Percentiles rank a stretch among this genome's conserved stretches.
These are phyloP conservation scores for Pogonophryne albipinna DNA, from an alignment of 2,797 vertebrate genomes.

Conservation along the genomic window DNA sequence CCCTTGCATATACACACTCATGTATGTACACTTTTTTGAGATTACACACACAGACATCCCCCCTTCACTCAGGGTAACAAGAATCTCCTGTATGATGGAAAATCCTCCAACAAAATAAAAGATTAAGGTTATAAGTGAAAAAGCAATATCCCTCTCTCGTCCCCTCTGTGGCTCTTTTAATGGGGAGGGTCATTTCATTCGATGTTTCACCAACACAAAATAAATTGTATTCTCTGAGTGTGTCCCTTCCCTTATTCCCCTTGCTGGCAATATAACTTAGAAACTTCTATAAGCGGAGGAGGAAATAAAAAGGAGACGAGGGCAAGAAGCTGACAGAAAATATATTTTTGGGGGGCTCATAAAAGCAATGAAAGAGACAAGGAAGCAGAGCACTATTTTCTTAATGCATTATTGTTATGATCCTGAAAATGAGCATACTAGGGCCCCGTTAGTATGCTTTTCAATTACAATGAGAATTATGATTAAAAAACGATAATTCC, in stretches of 20 bases:
- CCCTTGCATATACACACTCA: slow-evolving; percentile 2
- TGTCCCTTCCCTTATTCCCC: slow-evolving; percentile 77
- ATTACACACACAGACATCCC: slow-evolving; percentile 9
- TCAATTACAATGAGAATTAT: too few relatives aligned
- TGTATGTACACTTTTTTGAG: slow-evolving; percentile 7
- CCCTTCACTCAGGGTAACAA: slow-evolving; percentile 38
- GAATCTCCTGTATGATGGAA: slow-evolving; percentile 56
- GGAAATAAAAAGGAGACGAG: slow-evolving; percentile 49
- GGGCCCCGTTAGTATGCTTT: too few relatives aligned
- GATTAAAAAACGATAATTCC: too few relatives aligned
- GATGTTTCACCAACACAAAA: slow-evolving; percentile 81
- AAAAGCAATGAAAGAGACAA: slow-evolving; percentile 23
- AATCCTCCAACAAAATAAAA: slow-evolving; percentile 68
- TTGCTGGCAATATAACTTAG: slow-evolving; percentile 74
- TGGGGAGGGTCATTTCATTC: slow-evolving; percentile 80
- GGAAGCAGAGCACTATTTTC: neutral
- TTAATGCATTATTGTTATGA: slow-evolving; percentile 10
- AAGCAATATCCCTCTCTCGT: slow-evolving; percentile 79
- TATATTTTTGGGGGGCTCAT: slow-evolving; percentile 7
- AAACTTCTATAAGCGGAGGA: slow-evolving; percentile 70
- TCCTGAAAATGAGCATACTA: too few relatives aligned
- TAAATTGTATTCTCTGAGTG: slow-evolving; percentile 77
- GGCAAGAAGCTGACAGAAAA: slow-evolving; percentile 7
- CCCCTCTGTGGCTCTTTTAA: slow-evolving; percentile 79
- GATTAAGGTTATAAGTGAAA: slow-evolving; percentile 78